Percentiles rank a stretch among this genome's conserved stretches.
phyloP scores from a whole-genome alignment of 2,113 vertebrate genomes.

The Malurus melanocephalus region DNA sequence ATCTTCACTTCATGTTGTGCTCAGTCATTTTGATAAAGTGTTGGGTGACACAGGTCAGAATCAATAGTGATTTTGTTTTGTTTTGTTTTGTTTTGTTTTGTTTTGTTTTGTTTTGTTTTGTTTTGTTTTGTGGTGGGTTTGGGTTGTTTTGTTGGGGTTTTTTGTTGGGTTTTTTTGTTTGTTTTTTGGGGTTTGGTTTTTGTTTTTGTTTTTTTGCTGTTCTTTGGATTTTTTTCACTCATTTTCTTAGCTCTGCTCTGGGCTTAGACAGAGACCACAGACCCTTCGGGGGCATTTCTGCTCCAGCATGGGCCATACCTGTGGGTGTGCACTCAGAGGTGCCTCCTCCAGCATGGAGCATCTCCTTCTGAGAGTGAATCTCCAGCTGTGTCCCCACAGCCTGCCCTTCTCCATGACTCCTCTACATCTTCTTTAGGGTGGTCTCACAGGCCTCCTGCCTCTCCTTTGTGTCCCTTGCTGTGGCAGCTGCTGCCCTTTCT shows the following conservation, averaged over 20 bases:
- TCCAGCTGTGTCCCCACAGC: not conserved
- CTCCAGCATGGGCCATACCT: not conserved
- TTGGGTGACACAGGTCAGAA: not conserved
- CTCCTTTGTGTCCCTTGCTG: not conserved
- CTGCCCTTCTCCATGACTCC: not conserved
- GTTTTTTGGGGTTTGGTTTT: too few species aligned
- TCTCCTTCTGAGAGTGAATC: not conserved
- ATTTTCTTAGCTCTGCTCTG: not conserved
- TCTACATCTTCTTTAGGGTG: not conserved
- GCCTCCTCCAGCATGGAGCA: not conserved
- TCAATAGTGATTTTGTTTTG: not conserved
- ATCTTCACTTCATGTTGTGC: not conserved
- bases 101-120: too few species aligned
- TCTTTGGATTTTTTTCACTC: not conserved
- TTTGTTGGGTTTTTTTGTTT: too few species aligned
- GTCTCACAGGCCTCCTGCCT: not conserved
- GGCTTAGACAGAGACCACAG: not conserved
- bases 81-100: too few species aligned
- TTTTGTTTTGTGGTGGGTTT: too few species aligned
- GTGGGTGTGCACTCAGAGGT: not conserved
- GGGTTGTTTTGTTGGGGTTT: too few species aligned
- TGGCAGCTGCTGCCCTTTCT: not conserved
- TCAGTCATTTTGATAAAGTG: not conserved
- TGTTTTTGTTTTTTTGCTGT: not conserved
- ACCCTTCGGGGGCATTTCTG: not conserved